Conservation (phyloP, 2,113 vertebrate genomes). For the Bungarus multicinctus region DNA sequence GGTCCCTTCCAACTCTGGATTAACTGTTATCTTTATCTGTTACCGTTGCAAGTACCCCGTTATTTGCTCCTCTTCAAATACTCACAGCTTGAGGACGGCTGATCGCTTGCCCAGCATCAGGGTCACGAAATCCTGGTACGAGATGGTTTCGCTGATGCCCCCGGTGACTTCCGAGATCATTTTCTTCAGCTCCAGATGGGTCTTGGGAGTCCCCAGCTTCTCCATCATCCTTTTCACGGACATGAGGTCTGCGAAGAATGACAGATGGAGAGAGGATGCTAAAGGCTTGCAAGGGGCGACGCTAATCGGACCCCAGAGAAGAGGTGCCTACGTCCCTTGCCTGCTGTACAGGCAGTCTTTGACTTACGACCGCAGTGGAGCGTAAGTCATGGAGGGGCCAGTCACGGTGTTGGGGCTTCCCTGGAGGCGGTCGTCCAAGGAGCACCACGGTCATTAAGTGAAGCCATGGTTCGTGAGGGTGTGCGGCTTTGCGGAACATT, state of each 20-base stretch:
- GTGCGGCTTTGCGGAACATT: too few relatives aligned
- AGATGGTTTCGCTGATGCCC: slow-evolving; percentile 87
- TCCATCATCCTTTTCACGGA: slow-evolving; percentile 98
- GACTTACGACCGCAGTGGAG: too few relatives aligned
- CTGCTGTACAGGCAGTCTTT: too few relatives aligned
- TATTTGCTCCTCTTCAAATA: not conserved
- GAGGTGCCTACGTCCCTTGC: not conserved
- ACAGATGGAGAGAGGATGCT: not conserved
- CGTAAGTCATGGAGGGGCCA: too few relatives aligned
- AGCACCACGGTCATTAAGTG: too few relatives aligned
- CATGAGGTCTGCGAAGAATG: slow-evolving; percentile 83
- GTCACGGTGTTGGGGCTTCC: too few relatives aligned
- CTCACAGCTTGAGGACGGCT: slow-evolving; percentile 94
- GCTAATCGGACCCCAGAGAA: not conserved
- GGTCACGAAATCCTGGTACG: slow-evolving; percentile 95
- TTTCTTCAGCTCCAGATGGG: slow-evolving; percentile 94
- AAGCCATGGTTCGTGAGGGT: too few relatives aligned
- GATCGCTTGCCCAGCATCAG: slow-evolving; percentile 98
- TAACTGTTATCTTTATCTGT: too few relatives aligned
- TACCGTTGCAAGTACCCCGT: too few relatives aligned
- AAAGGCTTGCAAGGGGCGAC: not conserved
- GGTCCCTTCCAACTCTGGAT: too few relatives aligned
- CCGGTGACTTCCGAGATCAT: slow-evolving; percentile 96
- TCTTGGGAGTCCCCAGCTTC: slow-evolving; percentile 93
- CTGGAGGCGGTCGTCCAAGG: too few relatives aligned